phyloP scores from a whole-genome alignment of 2,113 vertebrate genomes.

The Oxyura jamaicensis region DNA sequence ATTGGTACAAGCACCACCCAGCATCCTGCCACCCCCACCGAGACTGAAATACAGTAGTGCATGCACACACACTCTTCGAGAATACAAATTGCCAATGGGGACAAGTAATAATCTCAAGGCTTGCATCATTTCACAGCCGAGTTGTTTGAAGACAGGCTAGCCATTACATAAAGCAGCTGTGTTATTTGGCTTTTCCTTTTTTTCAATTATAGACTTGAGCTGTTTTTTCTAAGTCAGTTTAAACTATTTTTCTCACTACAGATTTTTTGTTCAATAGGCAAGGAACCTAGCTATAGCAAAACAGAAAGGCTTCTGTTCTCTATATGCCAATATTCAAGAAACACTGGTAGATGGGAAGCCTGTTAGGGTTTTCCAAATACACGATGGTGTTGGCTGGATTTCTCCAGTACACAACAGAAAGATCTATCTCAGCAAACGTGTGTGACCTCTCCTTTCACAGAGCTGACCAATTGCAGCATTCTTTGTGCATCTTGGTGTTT shows the following conservation, averaged over 20 bases:
- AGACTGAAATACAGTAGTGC: background rate
- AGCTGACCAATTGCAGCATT: background rate
- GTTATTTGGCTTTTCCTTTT: slow-evolving; percentile 12
- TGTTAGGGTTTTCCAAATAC: background rate
- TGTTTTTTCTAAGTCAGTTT: slow-evolving; percentile 13
- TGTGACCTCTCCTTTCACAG: background rate
- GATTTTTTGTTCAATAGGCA: background rate
- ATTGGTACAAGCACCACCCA: background rate
- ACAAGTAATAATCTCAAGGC: slow-evolving; percentile 64
- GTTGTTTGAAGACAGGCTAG: slow-evolving; percentile 64
- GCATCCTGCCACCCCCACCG: background rate
- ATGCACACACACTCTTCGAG: background rate
- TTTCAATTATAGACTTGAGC: slow-evolving; percentile 34
- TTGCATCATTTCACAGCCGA: slow-evolving; percentile 73
- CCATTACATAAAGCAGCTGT: slow-evolving; percentile 66
- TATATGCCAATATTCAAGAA: background rate
- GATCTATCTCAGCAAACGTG: background rate
- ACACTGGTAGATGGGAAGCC: background rate
- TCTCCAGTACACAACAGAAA: background rate
- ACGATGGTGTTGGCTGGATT: background rate
- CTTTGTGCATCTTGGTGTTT: background rate
- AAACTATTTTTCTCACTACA: slow-evolving; percentile 29
- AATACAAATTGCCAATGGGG: slow-evolving; percentile 34
- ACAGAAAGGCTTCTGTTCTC: background rate
- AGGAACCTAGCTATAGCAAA: slow-evolving; percentile 19